These are phyloP conservation scores for Passer domesticus DNA, from an alignment of 2,113 vertebrate genomes.

Conservation along the genomic window DNA sequence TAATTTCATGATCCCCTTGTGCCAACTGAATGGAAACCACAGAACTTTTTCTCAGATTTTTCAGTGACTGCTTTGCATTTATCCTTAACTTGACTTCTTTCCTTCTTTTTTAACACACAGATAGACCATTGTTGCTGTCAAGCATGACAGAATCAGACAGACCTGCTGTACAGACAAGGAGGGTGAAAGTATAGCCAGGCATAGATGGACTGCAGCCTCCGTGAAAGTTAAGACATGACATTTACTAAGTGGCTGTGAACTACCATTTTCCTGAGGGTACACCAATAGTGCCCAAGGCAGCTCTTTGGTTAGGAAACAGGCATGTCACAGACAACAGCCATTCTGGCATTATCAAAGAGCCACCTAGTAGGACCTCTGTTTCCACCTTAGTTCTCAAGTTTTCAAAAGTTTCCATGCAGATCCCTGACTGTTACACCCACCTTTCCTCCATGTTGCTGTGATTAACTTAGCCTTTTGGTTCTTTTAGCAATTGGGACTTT, in stretches of 20 bases:
- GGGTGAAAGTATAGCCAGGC: neutral
- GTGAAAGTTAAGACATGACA: neutral
- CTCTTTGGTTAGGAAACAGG: neutral
- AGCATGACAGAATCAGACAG: neutral
- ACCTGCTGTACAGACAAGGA: neutral
- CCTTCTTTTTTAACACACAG: neutral
- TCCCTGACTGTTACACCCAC: neutral
- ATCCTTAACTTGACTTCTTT: neutral
- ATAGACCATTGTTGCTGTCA: neutral
- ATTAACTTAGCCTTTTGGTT: neutral
- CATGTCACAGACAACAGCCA: neutral
- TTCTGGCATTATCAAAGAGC: neutral
- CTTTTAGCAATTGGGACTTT: neutral
- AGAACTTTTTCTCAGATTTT: neutral
- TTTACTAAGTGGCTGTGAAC: neutral
- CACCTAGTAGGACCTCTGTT: neutral
- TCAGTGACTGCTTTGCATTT: neutral
- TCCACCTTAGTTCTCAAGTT: neutral
- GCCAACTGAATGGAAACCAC: neutral
- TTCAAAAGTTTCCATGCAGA: neutral
- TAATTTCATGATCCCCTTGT: neutral
- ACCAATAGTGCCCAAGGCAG: neutral
- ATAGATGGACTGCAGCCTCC: neutral
- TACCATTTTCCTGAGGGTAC: neutral
- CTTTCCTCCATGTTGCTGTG: neutral